A percentile compares a stretch with the other conserved stretches of the same genome.
phyloP scores from a whole-genome alignment of 2,888 invertebrate genomes.

The Latheticus oryzae region DNA sequence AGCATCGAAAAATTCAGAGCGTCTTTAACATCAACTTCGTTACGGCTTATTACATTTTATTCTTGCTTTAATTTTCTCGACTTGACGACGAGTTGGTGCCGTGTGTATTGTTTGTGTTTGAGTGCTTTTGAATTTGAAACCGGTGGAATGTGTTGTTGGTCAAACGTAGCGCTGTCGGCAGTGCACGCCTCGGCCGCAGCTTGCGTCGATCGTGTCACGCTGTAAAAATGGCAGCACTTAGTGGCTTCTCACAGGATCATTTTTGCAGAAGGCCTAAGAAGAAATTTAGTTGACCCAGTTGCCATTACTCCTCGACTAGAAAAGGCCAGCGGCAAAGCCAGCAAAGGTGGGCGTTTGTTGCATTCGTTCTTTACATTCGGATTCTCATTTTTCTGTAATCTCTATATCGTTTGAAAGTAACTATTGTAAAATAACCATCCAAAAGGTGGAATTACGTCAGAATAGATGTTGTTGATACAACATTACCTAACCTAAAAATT shows the following conservation, averaged over 20 bases:
- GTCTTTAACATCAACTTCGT: conserved; percentile 12
- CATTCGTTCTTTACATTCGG: conserved; percentile 15
- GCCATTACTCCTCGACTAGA: conserved; percentile 62
- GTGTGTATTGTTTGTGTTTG: conserved; percentile 54
- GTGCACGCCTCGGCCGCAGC: conserved; percentile 62
- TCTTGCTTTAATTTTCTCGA: conserved; percentile 47
- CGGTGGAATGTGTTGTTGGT: conserved; percentile 64
- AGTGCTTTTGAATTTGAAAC: conserved; percentile 62
- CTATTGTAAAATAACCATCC: conserved; percentile 9
- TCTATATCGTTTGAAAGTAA: not conserved
- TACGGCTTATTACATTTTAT: conserved; percentile 42
- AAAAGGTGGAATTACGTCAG: not conserved
- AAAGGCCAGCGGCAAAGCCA: conserved; percentile 63
- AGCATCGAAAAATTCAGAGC: conserved; percentile 51
- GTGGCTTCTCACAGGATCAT: conserved; percentile 66
- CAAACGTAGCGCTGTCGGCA: conserved; percentile 57
- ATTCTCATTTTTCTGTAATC: not conserved
- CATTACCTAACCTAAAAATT: conserved; percentile 28
- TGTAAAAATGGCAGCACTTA: conserved; percentile 69
- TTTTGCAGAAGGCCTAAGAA: conserved; percentile 68
- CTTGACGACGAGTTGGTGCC: conserved; percentile 40
- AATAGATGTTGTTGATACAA: not conserved
- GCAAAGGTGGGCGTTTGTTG: conserved; percentile 60
- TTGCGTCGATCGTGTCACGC: conserved; percentile 63
- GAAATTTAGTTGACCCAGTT: conserved; percentile 70